Evolutionary conservation across 2,888 invertebrate species (phyloP), one percentile per base, ranked within the genome.

Genomic region (Hypercompe scribonia): DNA sequence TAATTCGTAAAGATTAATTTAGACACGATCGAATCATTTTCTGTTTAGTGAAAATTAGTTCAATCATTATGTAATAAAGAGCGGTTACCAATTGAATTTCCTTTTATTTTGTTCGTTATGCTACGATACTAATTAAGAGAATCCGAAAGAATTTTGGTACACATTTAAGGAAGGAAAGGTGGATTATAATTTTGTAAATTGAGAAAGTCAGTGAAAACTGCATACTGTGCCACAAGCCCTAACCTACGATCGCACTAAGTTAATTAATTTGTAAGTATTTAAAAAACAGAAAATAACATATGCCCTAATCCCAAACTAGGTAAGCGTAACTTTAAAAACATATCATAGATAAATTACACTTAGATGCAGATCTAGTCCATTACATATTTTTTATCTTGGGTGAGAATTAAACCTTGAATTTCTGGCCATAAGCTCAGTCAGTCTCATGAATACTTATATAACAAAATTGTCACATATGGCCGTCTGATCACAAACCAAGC

Each of bases 1-100:
- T 92, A 86, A 96, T 97, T 64, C 95, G 93, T 74, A 96, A 96
- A 84, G 96, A 97, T 82, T 97, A 91, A 89, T 72, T 72, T 64
- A 68, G 58, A 70, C 75, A 28, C 70, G 34, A 75, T 67, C 68
- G 70, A 72, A 63, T 68, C n/a, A 74, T 58, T 54, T 65, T 36
- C 39, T 50, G 36, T 71, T 66, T 73, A 74, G 65, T 76, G 64
- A 73, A 85, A 79, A 71, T 71, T 87, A 89, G 88, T 84, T 78
- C 83, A 83, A 86, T 86, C 78, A 88, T 92, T 95, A 96, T 96
- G 94, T 96, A 96, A 92, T 94, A 92, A 91, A 95, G 76, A 85
- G 75, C 77, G 87, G 81, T 86, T 84, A 70, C 75, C 34, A 76
- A 71, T 77, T 80, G 67, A 74, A 78, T 69, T 80, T 80, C 79